phyloP scores from a whole-genome alignment of 2,888 invertebrate species.

The Drosophila niveifrons region DNA sequence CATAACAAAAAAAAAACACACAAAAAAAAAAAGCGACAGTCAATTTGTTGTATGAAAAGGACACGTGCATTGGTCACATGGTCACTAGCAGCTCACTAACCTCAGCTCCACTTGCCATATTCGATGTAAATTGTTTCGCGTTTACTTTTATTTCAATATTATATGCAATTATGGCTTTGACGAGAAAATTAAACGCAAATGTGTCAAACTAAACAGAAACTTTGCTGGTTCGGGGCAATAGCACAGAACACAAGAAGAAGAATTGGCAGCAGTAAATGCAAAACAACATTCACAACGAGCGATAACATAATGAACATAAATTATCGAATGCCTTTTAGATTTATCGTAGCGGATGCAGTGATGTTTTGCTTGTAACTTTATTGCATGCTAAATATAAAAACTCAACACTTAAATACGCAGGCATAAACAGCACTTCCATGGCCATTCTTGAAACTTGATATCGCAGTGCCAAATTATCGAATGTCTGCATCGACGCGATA shows the following conservation, averaged over 20 bases:
- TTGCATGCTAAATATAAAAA: no score
- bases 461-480: background rate
- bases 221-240: background rate
- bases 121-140: background rate
- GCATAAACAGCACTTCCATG: no score
- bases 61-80: no score
- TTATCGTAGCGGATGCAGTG: no score
- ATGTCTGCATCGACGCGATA: background rate
- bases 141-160: conserved; percentile 2
- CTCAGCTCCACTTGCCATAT: conserved; percentile 48
- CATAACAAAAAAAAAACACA: no score
- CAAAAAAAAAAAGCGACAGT: no score
- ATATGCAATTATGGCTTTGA: background rate
- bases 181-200: conserved; percentile 16
- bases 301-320: no score
- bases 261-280: background rate
- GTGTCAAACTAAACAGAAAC: background rate
- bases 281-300: background rate
- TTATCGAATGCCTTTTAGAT: no score
- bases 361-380: no score
- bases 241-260: background rate
- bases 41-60: background rate
- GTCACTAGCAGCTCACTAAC: conserved; percentile 23
- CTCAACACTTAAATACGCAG: no score
- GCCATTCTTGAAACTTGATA: no score